Evolutionary conservation across 2,888 invertebrate genomes (phyloP), one percentile per base, ranked within the genome.

Genomic region (Drosophila tripunctata): DNA sequence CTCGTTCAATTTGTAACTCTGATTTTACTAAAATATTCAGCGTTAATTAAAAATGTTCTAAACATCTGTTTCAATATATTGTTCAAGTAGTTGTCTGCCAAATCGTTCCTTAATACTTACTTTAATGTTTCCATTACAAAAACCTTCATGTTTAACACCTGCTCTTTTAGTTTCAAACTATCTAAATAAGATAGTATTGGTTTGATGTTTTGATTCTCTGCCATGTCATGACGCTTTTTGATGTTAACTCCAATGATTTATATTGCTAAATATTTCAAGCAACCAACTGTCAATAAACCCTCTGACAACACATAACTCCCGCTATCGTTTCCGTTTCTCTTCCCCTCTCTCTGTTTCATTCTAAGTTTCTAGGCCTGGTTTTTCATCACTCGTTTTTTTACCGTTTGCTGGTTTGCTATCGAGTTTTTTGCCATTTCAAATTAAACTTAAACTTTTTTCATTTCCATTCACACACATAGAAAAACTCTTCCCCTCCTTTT

Each of bases 391-490:
- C 56, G 22, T 38, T 50, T 54, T 56, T 45, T 47, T 17, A 51
- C 17, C 55, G 12, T 60, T 80, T 31, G 27, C 78, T 51, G 57
- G 72, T 54, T 55, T 43, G 31, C 47, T 61, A 57, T 74, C 66
- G 70, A 68, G 33, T 83, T 83, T 76, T 64, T 86, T 79, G 84
- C 84, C 61, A 80, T 80, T 86, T 86, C 78, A 80, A 80, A 80
- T 80, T 80, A 86, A 80, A 80, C 78, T 80, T 80, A 80, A 80
- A 86, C 79, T 80, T 80, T 80, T 86, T 86, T 80, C 86, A 78
- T 86, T 86, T 86, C 78, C 78, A 83, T 86, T 86, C 84, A 67
- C 69, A 73, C 54, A 82, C 83, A 85, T 45, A 40, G 61, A 66
- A 78, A 81, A 70, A 61, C 54, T 36, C 73, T 60, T 21, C 44